A percentile compares a stretch with the other conserved stretches of the same genome.
phyloP scores from a whole-genome alignment of 2,113 vertebrate genomes.

The Sinocyclocheilus maitianheensis region DNA sequence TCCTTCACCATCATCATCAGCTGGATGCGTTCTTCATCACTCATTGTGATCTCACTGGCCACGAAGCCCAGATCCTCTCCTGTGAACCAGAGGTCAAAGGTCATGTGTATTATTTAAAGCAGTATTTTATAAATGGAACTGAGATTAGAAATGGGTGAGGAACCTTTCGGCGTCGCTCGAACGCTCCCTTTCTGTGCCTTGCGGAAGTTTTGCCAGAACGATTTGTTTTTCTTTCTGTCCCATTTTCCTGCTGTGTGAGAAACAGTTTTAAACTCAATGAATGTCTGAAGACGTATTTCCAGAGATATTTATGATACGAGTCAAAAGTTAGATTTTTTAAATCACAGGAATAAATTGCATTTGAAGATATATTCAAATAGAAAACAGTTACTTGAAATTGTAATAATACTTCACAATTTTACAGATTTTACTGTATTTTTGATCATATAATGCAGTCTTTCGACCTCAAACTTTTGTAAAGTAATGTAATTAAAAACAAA shows the following conservation, averaged over 20 bases:
- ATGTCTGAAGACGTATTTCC: not conserved
- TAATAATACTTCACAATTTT: not conserved
- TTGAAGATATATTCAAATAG: not conserved
- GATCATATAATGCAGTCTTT: not conserved
- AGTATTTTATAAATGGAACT: not conserved
- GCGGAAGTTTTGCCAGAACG: slow-evolving; percentile 94
- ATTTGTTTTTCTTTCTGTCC: slow-evolving; percentile 94
- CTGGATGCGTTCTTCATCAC: slow-evolving; percentile 95
- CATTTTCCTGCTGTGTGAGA: slow-evolving; percentile 78
- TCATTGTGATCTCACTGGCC: slow-evolving; percentile 97
- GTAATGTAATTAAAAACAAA: not conserved
- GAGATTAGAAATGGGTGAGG: not conserved
- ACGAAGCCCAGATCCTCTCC: slow-evolving; percentile 93
- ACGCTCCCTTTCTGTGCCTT: slow-evolving; percentile 88
- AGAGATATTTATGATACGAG: not conserved
- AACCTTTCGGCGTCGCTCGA: slow-evolving; percentile 91
- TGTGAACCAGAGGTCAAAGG: slow-evolving; percentile 61
- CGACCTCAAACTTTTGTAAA: not conserved
- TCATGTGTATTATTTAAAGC: not conserved
- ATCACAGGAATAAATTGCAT: not conserved
- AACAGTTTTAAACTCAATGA: not conserved
- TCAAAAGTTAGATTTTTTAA: not conserved
- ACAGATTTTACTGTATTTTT: not conserved
- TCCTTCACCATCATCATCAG: slow-evolving; percentile 99
- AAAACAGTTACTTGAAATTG: not conserved